Base-by-base conservation (phyloP, 1,140 invertebrate genomes). In the Macrosteles quadrilineatus region DNA sequence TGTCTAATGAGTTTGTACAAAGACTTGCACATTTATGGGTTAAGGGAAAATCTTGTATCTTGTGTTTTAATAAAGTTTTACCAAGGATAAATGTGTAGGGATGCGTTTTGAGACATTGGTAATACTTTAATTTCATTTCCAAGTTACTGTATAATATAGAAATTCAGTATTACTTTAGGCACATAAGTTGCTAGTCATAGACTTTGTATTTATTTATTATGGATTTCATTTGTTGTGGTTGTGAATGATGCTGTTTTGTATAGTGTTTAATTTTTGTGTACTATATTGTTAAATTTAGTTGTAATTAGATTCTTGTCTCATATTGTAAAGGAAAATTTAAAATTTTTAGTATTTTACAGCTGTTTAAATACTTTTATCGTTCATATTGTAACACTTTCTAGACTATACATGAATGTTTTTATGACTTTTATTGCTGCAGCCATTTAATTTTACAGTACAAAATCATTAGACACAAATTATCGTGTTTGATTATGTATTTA, bases 121-220 rank as follows among this genome's bases (percentile, higher is more conserved):
- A 6, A 11, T 6, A 53, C 21, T 14, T 14, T 14, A 6, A 40
- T 50, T 17, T 50, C 27, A 1, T 21, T 30, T 27, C 9, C 55
- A 59, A 11, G 14, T 59, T 27, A 27, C 14, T 59, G 55, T 27
- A 59, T 27, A 25, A 50, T 50, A 50, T 21, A 59, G 25, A 59
- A 59, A 59, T 59, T 59, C 55, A 59, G 55, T 59, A 59, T 59
- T 59, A 59, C 25, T 29, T 6, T 59, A 59, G 27, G 55, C 55
- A 59, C 55, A 59, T 59, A 59, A 59, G 55, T 59, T 59, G 55
- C 55, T 59, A 59, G 55, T 59, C 55, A 59, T 59, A 59, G 55
- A 27, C 21, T 59, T 14, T 59, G 55, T 59, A 59, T 19, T 59
- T 59, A 59, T 59, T 59, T 59, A 59, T 59, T 59, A 23, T 59